Evolutionary conservation across 2,888 invertebrate species (phyloP).

Genomic region (Elegia similella): DNA sequence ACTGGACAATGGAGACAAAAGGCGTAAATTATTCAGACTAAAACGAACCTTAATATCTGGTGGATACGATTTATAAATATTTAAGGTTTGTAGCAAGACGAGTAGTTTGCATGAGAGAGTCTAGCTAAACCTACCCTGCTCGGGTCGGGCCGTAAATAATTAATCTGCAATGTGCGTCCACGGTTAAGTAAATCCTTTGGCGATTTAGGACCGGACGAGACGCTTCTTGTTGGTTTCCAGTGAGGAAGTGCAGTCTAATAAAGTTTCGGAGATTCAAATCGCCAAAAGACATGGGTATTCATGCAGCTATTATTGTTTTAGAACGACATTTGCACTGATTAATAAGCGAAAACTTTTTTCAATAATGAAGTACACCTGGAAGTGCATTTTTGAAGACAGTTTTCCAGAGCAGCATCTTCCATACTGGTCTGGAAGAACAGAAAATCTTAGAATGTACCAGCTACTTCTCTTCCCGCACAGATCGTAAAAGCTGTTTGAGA

Average conservation of each 20-base stretch:
- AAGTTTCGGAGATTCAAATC: no score
- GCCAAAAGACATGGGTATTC: no score
- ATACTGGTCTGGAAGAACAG: no score
- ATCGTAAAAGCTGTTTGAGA: no score
- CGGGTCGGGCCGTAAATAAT: conserved; percentile 75
- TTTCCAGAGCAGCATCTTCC: no score
- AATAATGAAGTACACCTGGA: no score
- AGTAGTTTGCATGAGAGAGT: conserved; percentile 77
- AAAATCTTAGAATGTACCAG: no score
- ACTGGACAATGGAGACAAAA: conserved; percentile 77
- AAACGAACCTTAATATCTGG: conserved; percentile 67
- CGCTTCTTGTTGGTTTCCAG: conserved; percentile 15
- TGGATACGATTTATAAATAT: conserved; percentile 72
- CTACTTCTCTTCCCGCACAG: no score
- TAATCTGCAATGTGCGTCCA: conserved; percentile 74
- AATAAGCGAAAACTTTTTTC: no score
- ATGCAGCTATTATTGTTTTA: no score
- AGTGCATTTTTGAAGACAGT: no score
- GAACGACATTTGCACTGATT: no score
- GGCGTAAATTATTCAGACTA: conserved; percentile 74
- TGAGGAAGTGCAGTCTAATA: conserved; percentile 8
- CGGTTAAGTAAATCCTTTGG: conserved; percentile 69
- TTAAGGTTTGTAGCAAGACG: conserved; percentile 71
- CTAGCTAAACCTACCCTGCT: conserved; percentile 73
- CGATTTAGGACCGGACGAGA: conserved; percentile 46